Base-by-base conservation (phyloP, 2,113 vertebrate species). In the Serinus canaria region DNA sequence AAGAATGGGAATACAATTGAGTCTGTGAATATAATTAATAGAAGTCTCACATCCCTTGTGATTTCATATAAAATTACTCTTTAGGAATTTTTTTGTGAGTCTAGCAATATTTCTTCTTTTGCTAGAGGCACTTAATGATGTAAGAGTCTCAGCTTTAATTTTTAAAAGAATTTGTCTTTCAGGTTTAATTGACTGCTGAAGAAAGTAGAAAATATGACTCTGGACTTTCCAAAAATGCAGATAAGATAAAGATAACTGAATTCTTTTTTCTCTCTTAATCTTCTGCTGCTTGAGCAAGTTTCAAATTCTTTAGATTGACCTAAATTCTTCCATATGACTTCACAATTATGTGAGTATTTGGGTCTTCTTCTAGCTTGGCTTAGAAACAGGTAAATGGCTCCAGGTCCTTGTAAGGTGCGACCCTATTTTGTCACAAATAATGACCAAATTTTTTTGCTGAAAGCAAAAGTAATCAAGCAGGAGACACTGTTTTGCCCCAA, bases 121-220 rank as follows among this genome's bases (percentile, higher is more conserved):
- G 24, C 60, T 91, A 22, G 33, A 82, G 81, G 69, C 77, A 17
- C 46, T 75, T 89, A 56, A 37, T 4, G 4, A 49, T 64, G 33
- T 59, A 67, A 94, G 78, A 82, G 76, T 84, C 52, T 79, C 60
- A 72, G 31, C 44, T 94, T 81, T 89, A 15, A 20, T 72, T 95
- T 94, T 64, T 30, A 53, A 81, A 80, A 63, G 33, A 78, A 47
- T 77, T 92, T 46, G 31, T 33, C 52, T 87, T 92, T 89, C 69
- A 84, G 33, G 9, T 59, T 83, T 86, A 94, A 93, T 59, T 89
- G 50, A 30, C 60, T 93, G 19, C 46, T 49, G 30, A 47, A 25
- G 16, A 70, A 86, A 63, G 30, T 16, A 67, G 76, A 81, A 93
- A 81, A 90, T 63, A 81, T 60, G 35, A 67, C 73, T 74, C 7